These are phyloP conservation scores for Amphiprion clarkii DNA, from an alignment of 2,797 vertebrate genomes.

Conservation along the genomic window DNA sequence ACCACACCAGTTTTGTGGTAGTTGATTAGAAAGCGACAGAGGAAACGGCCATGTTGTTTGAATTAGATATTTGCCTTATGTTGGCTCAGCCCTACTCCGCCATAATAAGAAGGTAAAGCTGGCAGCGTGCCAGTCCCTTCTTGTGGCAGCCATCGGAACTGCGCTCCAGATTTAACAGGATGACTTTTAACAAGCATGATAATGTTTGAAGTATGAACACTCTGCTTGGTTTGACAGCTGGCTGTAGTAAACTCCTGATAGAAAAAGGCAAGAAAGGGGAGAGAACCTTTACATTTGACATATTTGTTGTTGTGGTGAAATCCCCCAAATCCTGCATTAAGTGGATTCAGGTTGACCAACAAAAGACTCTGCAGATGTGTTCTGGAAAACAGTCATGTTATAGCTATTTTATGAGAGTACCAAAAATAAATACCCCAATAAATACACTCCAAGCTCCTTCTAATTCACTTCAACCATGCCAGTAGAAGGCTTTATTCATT, in stretches of 20 bases:
- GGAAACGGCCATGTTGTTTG: constrained; percentile 80
- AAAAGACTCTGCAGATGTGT: constrained; percentile 77
- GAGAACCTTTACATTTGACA: constrained; percentile 67
- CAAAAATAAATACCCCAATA: constrained; percentile 77
- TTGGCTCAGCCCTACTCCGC: constrained; percentile 61
- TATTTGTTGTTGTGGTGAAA: constrained; percentile 81
- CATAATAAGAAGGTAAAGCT: constrained; percentile 85
- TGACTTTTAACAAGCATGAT: constrained; percentile 81
- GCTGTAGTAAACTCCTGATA: constrained; percentile 73
- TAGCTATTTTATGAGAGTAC: constrained; percentile 75
- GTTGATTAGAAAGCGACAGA: constrained; percentile 84
- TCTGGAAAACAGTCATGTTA: constrained; percentile 78
- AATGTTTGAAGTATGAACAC: constrained; percentile 81
- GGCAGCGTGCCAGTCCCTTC: constrained; percentile 81
- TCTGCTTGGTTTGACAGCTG: constrained; percentile 79
- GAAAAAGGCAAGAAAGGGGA: constrained; percentile 61
- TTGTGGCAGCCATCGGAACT: constrained; percentile 82
- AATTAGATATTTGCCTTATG: constrained; percentile 76
- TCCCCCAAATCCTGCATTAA: constrained; percentile 73
- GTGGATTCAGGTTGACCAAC: constrained; percentile 70
- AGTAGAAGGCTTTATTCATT: constrained; percentile 46
- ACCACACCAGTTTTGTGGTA: constrained; percentile 77
- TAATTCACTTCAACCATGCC: constrained; percentile 66
- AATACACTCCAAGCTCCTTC: constrained; percentile 67
- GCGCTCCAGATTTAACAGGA: constrained; percentile 80